Evolutionary conservation across 2,797 vertebrate genomes (phyloP).

Genomic region (Hydrolagus colliei): DNA sequence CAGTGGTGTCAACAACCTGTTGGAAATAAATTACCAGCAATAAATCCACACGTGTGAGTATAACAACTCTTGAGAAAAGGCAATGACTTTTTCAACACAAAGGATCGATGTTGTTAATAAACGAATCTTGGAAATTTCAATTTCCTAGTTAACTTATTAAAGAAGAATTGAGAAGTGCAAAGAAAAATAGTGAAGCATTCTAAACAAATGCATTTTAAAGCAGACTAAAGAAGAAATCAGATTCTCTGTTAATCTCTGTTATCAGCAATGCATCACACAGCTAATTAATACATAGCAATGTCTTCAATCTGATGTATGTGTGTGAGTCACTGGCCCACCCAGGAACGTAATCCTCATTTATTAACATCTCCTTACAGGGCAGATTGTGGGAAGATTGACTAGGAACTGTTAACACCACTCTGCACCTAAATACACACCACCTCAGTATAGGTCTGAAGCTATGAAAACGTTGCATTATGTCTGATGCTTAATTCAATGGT

Average conservation of each 20-base stretch:
- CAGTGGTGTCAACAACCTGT: background rate
- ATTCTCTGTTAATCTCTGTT: slow-evolving; percentile 18
- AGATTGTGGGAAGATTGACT: slow-evolving; percentile 21
- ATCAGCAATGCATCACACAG: slow-evolving; percentile 30
- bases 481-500: background rate
- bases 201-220: background rate
- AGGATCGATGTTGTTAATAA: background rate
- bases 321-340: slow-evolving; percentile 41
- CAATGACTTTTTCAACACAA: background rate
- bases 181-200: background rate
- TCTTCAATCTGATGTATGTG: slow-evolving; percentile 25
- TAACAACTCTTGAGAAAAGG: background rate
- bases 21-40: background rate
- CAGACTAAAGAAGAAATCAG: background rate
- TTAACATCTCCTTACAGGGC: slow-evolving; percentile 2
- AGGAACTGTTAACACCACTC: slow-evolving; percentile 1
- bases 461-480: background rate
- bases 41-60: background rate
- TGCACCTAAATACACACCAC: background rate
- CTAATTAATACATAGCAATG: slow-evolving; percentile 32
- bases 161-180: background rate
- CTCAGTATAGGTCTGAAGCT: background rate
- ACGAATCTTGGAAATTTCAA: background rate
- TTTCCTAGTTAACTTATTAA: too few species aligned
- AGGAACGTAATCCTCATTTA: slow-evolving; percentile 30